These are phyloP conservation scores for Lacanobia oleracea DNA, from an alignment of 2,888 invertebrate species.

Conservation along the genomic window DNA sequence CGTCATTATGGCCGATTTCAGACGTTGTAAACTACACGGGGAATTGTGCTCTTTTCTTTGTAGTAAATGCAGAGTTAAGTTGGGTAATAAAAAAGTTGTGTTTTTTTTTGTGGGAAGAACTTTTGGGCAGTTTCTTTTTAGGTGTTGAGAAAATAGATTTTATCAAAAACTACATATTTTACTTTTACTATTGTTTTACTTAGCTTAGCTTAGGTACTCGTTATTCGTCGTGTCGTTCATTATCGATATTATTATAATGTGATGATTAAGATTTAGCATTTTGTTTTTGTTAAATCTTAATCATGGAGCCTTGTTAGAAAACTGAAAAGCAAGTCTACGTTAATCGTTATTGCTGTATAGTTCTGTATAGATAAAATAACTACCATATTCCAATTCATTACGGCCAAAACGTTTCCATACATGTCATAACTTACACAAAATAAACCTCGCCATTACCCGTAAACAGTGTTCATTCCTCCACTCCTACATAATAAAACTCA, in stretches of 20 bases:
- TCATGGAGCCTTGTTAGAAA: not conserved
- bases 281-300: too few species aligned
- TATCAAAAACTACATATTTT: too few species aligned
- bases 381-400: conserved; percentile 7
- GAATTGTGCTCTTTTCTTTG: not conserved
- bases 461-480: conserved; percentile 27
- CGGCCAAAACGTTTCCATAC: conserved; percentile 4
- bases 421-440: conserved; percentile 22
- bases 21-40: not conserved
- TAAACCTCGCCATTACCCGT: conserved; percentile 21
- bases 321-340: not conserved
- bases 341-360: not conserved
- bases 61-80: not conserved
- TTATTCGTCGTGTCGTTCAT: too few species aligned
- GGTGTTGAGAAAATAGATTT: not conserved
- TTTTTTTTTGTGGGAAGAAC: not conserved
- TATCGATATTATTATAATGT: too few species aligned
- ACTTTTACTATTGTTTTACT: too few species aligned
- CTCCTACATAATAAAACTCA: conserved; percentile 24
- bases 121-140: not conserved
- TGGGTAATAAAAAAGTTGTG: not conserved
- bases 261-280: too few species aligned
- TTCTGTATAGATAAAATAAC: not conserved
- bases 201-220: too few species aligned
- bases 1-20: conserved; percentile 40